Evolutionary conservation across 2,888 invertebrate genomes (phyloP).

Genomic region (Steinernema hermaphroditum): DNA sequence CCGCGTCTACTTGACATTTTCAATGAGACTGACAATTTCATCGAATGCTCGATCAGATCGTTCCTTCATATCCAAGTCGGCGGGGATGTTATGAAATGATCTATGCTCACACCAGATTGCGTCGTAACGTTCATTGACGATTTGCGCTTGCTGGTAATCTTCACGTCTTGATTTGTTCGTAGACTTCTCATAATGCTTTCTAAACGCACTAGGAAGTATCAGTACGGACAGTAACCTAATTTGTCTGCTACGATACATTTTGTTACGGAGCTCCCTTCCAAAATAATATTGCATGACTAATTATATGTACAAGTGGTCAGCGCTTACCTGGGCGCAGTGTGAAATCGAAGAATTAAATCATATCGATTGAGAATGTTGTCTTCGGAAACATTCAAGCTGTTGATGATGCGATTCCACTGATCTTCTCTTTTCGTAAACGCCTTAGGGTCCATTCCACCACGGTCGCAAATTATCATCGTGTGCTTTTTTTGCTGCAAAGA

Average conservation of each 20-base stretch:
- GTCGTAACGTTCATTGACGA: constrained; percentile 37
- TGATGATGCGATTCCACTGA: constrained; percentile 36
- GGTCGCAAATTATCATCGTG: constrained; percentile 46
- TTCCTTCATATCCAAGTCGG: background rate
- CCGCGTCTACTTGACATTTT: background rate
- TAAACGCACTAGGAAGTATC: too few relatives aligned
- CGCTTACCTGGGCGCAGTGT: constrained; percentile 41
- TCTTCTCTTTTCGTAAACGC: constrained; percentile 36
- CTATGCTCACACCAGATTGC: constrained; percentile 38
- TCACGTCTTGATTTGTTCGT: constrained; percentile 37
- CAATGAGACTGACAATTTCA: background rate
- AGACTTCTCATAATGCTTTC: constrained; percentile 34
- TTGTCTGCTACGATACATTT: constrained; percentile 32
- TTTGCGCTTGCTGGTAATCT: constrained; percentile 37
- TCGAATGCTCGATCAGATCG: background rate
- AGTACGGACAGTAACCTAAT: too few relatives aligned
- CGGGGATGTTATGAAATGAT: background rate
- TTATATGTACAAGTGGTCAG: background rate
- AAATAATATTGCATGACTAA: too few relatives aligned
- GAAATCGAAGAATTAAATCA: constrained; percentile 40
- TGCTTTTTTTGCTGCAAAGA: constrained; percentile 18
- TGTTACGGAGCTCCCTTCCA: background rate
- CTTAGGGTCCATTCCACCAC: constrained; percentile 47
- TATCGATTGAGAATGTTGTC: constrained; percentile 39
- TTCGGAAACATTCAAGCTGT: constrained; percentile 35